These are phyloP conservation scores for Pteropus alecto DNA, from an alignment of 2,113 vertebrate genomes.

Conservation along the genomic window DNA sequence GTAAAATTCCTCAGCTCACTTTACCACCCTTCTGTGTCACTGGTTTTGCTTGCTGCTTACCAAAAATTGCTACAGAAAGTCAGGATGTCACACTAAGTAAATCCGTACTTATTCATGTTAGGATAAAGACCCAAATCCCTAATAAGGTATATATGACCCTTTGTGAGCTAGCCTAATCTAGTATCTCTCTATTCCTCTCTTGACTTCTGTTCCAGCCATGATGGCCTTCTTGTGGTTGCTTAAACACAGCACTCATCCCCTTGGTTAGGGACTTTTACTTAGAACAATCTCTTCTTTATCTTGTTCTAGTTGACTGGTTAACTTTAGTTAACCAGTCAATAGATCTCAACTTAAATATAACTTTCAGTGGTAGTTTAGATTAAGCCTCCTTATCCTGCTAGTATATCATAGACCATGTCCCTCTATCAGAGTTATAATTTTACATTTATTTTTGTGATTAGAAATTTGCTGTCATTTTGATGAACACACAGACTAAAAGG, in stretches of 20 bases:
- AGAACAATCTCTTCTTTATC: neutral
- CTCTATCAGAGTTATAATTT: neutral
- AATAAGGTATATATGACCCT: neutral
- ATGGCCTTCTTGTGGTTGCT: neutral
- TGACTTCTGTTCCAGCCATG: neutral
- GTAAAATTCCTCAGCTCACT: neutral
- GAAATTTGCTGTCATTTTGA: neutral
- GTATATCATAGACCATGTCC: neutral
- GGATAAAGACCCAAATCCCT: neutral
- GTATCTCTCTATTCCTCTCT: neutral
- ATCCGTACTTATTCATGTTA: neutral
- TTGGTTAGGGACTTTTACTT: neutral
- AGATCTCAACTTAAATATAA: neutral
- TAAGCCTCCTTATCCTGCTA: neutral
- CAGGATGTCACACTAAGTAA: neutral
- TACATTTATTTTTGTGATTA: neutral
- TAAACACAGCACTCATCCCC: neutral
- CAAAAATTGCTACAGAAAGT: neutral
- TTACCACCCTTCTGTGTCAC: neutral
- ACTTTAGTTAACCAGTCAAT: neutral
- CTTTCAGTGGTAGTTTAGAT: neutral
- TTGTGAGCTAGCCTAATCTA: neutral
- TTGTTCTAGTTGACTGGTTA: neutral
- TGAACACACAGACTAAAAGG: neutral
- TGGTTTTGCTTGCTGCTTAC: neutral